Percentiles rank a stretch among this genome's conserved stretches.
phyloP scores from a whole-genome alignment of 2,113 vertebrate genomes.

The Tylochromis polylepis region DNA sequence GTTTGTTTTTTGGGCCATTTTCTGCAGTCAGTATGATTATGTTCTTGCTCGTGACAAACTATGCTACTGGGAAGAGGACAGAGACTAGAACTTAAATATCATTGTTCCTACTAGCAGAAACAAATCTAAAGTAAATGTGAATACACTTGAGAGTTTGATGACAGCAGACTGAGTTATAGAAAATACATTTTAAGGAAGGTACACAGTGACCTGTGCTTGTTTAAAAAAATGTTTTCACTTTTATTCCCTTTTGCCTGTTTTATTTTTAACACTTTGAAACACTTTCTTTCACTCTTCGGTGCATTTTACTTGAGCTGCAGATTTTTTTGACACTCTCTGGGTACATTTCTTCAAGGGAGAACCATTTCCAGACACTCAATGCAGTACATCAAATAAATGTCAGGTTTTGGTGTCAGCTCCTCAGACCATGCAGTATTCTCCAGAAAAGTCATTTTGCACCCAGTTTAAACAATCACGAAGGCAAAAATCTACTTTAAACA shows the following conservation, averaged over 20 bases:
- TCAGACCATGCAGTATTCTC: neutral
- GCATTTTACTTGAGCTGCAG: neutral
- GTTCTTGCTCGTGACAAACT: neutral
- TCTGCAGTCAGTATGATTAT: neutral
- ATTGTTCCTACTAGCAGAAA: neutral
- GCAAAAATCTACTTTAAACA: neutral
- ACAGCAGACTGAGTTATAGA: neutral
- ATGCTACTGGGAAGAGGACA: neutral
- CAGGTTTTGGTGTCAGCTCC: slow-evolving; percentile 1
- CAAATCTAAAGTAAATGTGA: neutral
- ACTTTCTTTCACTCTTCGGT: neutral
- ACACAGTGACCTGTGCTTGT: neutral
- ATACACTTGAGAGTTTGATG: neutral
- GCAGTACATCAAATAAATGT: neutral
- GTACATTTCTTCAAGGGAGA: neutral
- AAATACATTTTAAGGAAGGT: neutral
- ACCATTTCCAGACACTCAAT: neutral
- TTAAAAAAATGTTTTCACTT: neutral
- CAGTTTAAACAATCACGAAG: neutral
- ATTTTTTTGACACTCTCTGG: neutral
- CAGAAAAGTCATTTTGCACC: slow-evolving; percentile 5
- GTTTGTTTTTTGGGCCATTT: neutral
- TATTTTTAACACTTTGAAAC: neutral
- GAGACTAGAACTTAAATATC: neutral
- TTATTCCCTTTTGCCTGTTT: neutral